These are phyloP conservation scores for Mormoops blainvillei DNA, from an alignment of 2,113 vertebrate genomes.

Conservation along the genomic window DNA sequence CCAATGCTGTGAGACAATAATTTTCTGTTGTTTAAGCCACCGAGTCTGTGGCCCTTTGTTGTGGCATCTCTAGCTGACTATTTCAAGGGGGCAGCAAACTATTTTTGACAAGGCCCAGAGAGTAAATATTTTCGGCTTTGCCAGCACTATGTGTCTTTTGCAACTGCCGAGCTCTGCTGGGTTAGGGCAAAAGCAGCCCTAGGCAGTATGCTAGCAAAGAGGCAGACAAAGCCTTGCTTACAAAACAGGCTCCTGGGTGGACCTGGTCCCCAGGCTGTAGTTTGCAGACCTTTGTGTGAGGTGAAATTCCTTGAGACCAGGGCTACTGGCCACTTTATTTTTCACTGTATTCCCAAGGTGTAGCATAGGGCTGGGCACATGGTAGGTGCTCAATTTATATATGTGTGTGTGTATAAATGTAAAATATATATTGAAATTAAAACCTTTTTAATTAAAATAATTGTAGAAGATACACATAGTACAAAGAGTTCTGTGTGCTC, in stretches of 20 bases:
- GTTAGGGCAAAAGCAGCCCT: background rate
- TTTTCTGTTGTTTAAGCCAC: fast-evolving
- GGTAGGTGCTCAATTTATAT: background rate
- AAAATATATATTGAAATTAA: background rate
- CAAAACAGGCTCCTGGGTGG: background rate
- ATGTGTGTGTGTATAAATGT: background rate
- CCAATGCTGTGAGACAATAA: background rate
- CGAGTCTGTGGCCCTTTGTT: fast-evolving
- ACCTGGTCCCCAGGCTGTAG: background rate
- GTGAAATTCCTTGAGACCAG: too few relatives aligned
- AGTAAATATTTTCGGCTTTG: background rate
- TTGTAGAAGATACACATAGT: background rate
- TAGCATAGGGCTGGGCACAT: background rate
- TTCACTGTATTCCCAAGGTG: background rate
- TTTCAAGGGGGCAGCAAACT: background rate
- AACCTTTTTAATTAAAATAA: background rate
- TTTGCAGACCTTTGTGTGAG: background rate
- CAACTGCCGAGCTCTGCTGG: fast-evolving
- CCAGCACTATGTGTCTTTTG: background rate
- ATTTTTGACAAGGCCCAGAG: background rate
- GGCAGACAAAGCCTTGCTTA: too few relatives aligned
- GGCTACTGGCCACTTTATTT: background rate
- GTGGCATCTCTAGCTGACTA: background rate
- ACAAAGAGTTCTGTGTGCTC: background rate
- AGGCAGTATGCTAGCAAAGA: fast-evolving